Conservation (phyloP, 2,888 invertebrate genomes). For the Deilephila porcellus region DNA sequence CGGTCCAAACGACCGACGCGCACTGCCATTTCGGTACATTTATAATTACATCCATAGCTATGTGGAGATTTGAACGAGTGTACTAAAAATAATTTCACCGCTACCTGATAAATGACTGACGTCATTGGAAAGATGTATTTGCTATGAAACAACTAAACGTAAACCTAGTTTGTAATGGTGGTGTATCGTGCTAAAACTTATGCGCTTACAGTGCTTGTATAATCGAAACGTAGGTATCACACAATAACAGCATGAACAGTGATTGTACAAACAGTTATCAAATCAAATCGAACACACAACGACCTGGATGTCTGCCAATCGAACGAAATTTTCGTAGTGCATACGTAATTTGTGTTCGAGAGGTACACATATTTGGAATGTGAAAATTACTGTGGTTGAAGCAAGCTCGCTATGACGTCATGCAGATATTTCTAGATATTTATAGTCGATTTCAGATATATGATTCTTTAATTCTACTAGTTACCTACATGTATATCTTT, state of each 20-base stretch:
- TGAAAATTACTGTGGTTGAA: conserved; percentile 19
- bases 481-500: neutral
- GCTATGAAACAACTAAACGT: conserved; percentile 11
- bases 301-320: conserved; percentile 63
- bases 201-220: conserved; percentile 43
- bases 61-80: conserved; percentile 14
- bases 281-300: conserved; percentile 68
- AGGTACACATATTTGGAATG: conserved; percentile 31
- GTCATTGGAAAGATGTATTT: conserved; percentile 28
- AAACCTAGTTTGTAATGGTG: conserved; percentile 25
- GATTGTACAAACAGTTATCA: conserved; percentile 66
- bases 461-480: neutral
- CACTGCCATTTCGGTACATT: conserved; percentile 27
- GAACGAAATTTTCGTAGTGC: conserved; percentile 64
- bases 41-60: conserved; percentile 29
- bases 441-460: neutral
- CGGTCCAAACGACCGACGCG: conserved; percentile 56
- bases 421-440: neutral
- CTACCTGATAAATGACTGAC: conserved; percentile 33
- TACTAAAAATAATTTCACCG: conserved; percentile 21
- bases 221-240: conserved; percentile 61
- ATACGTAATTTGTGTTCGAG: conserved; percentile 55
- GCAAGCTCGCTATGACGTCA: conserved; percentile 7
- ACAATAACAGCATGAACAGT: conserved; percentile 65
- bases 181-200: conserved; percentile 31